Base-by-base conservation (phyloP, 2,888 invertebrate genomes). In the Xanthia icteritia region DNA sequence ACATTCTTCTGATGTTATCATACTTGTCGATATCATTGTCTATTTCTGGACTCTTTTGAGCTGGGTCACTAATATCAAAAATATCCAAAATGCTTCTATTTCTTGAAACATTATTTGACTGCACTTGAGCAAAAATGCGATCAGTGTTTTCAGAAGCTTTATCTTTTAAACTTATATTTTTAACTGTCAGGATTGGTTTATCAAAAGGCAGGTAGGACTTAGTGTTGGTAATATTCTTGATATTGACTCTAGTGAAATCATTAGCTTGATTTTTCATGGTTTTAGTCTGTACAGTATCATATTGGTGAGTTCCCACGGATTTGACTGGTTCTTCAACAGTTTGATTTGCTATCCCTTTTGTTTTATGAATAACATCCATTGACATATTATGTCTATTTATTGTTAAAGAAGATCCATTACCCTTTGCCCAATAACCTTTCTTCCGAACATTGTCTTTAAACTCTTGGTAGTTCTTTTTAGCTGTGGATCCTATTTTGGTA, bases 391-490 rank as follows among this genome's bases (percentile, higher is more conserved):
- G 77, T 74, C 79, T 89, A 80, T 90, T 92, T 84, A 90, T 92
- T 48, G 86, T 84, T 66, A 93, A 84, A 67, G 93, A 87, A 70
- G 90, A 87, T 39, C 95, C 94, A 92, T 96, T 96, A 15, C 94
- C 96, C 89, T 96, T 96, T 13, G 96, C 96, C 96, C 96, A 96
- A 81, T 90, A 96, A 17, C 96, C 96, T 86, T 95, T 95, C 81
- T 90, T 94, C 76, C 92, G 92, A 2, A 96, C 95, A 93, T 95
- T 95, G 79, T 96, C 93, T 90, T 95, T 96, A 66, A 97, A 97
- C 79, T 95, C 94, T 87, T 96, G 95, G 81, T 97, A 96, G 84
- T 96, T 97, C 83, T 93, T 93, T 83, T 95, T 95, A n/a, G 95
- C 94, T 76, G 93, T 93, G 36, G 94, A 93, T 70, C 95, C 95